A percentile compares a stretch with the other conserved stretches of the same genome.
Evolutionary conservation across 1,140 invertebrate species (phyloP).

Genomic region (Matsumurasca onukii): DNA sequence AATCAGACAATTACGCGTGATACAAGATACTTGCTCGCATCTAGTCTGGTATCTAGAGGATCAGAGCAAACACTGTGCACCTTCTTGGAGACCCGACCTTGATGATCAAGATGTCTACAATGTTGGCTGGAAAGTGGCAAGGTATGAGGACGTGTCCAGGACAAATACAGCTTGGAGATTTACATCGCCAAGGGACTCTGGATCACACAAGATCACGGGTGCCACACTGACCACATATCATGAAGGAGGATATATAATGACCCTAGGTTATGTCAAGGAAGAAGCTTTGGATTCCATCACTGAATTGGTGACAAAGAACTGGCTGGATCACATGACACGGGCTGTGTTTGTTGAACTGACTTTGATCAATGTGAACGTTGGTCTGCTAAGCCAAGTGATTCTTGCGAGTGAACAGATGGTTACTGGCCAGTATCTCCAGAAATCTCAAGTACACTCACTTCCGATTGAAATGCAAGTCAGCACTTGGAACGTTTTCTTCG

Average conservation of each 20-base stretch:
- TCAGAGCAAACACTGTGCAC: background rate
- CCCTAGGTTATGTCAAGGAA: background rate
- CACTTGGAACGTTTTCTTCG: background rate
- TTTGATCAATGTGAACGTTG: conserved; percentile 4
- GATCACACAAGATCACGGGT: background rate
- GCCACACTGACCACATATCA: background rate
- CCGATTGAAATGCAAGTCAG: background rate
- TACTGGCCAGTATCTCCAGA: background rate
- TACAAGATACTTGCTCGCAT: background rate
- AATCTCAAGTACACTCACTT: background rate
- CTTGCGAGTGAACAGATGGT: background rate
- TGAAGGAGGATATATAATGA: background rate
- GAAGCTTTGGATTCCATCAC: background rate
- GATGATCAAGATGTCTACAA: background rate
- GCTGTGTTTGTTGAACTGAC: conserved; percentile 3
- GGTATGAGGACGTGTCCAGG: background rate
- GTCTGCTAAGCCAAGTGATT: background rate
- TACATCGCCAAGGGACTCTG: background rate
- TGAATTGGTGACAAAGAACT: background rate
- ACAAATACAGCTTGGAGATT: background rate
- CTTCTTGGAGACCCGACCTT: background rate
- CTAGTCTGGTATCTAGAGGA: background rate
- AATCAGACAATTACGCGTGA: background rate
- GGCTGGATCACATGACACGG: conserved; percentile 6
- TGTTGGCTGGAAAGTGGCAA: background rate